phyloP scores from a whole-genome alignment of 35 echinoderm and acorn worm species.

The Hemicentrotus pulcherrimus region DNA sequence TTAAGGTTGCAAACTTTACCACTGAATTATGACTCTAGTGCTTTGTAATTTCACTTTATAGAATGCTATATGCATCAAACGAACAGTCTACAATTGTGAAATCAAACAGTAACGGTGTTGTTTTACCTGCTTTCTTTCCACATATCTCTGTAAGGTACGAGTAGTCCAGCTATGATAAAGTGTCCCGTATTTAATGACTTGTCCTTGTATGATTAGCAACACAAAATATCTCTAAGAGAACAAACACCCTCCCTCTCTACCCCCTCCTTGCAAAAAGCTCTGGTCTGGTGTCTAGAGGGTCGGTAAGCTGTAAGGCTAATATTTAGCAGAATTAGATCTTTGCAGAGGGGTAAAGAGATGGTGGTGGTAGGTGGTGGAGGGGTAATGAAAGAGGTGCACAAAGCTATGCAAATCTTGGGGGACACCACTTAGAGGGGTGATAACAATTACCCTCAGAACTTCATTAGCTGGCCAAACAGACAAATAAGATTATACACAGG shows the following conservation, averaged over 20 bases:
- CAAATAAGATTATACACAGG: slow-evolving; percentile 35
- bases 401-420: too few relatives aligned
- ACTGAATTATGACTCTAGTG: too few relatives aligned
- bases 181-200: not conserved
- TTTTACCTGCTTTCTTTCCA: not conserved
- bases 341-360: not conserved
- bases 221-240: not conserved
- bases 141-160: not conserved
- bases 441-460: not conserved
- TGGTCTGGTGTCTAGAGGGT: not conserved
- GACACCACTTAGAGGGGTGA: slow-evolving; percentile 27
- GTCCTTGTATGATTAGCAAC: not conserved
- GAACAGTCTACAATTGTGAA: not conserved
- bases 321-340: not conserved
- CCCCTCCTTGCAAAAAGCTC: not conserved
- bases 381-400: too few relatives aligned
- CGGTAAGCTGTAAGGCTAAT: not conserved
- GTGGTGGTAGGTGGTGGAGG: not conserved
- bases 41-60: too few relatives aligned
- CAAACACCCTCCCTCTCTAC: not conserved
- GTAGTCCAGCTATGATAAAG: not conserved
- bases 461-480: slow-evolving; percentile 18
- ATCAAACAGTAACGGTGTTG: not conserved
- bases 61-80: too few relatives aligned
- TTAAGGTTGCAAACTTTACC: not conserved